Conservation (phyloP, 1,140 invertebrate species). For the Whitmania pigra region DNA sequence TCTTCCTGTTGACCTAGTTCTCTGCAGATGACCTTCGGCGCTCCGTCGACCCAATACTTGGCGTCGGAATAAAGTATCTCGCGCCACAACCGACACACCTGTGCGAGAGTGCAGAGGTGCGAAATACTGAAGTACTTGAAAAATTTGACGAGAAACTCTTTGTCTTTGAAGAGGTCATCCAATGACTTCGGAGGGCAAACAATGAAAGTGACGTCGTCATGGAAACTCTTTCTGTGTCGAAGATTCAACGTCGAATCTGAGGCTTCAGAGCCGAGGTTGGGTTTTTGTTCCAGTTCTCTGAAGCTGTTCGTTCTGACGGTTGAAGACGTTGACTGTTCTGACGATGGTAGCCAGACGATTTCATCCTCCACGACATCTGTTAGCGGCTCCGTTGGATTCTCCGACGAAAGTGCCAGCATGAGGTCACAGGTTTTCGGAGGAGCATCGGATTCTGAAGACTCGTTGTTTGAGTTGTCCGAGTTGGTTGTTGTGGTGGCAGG, state of each 20-base stretch:
- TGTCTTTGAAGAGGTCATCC: constrained; percentile 55
- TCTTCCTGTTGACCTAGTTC: constrained; percentile 49
- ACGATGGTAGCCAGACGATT: not conserved
- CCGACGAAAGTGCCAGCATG: no score
- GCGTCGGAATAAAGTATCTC: constrained; percentile 69
- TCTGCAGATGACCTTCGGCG: constrained; percentile 67
- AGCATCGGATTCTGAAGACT: not conserved
- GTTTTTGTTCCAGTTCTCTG: not conserved
- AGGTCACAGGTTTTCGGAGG: no score
- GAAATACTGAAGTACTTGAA: constrained; percentile 69
- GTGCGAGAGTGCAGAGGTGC: constrained; percentile 61
- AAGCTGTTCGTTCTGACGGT: not conserved
- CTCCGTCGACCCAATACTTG: constrained; percentile 57
- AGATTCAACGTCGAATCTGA: not conserved
- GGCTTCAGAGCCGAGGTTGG: not conserved
- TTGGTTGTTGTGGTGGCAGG: constrained; percentile 23
- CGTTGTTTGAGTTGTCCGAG: constrained; percentile 29
- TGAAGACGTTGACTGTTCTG: not conserved
- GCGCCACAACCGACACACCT: constrained; percentile 66
- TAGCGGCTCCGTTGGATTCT: no score
- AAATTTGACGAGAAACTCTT: constrained; percentile 66
- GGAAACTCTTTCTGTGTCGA: constrained; percentile 21
- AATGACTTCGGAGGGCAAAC: constrained; percentile 37
- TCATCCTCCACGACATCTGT: no score
- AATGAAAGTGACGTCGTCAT: constrained; percentile 27